phyloP scores from a whole-genome alignment of 2,797 vertebrate genomes.

The Schizopygopsis malacanthus region DNA sequence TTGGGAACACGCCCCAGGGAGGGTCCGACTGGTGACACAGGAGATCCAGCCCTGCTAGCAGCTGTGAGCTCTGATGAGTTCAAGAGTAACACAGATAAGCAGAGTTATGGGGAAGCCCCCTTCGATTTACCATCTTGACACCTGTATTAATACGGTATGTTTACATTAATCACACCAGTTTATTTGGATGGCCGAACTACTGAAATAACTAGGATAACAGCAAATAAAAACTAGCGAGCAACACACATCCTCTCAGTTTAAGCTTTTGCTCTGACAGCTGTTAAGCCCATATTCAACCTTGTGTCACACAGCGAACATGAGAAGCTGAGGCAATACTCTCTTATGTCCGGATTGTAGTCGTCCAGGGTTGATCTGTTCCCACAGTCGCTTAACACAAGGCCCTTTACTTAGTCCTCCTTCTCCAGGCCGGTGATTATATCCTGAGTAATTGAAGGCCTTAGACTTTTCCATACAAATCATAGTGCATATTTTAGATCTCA shows the following conservation, averaged over 20 bases:
- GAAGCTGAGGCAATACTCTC: slow-evolving; percentile 45
- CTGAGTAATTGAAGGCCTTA: slow-evolving; percentile 79
- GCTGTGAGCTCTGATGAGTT: slow-evolving; percentile 45
- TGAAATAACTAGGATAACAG: slow-evolving; percentile 5
- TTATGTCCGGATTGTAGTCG: slow-evolving; percentile 43
- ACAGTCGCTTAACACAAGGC: slow-evolving; percentile 39
- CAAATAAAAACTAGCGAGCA: not conserved
- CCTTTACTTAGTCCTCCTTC: slow-evolving; percentile 39
- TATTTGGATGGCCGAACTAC: not conserved
- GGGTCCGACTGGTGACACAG: slow-evolving; percentile 17
- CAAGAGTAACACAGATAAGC: slow-evolving; percentile 40
- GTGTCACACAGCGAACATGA: slow-evolving; percentile 37
- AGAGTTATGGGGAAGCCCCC: slow-evolving; percentile 35
- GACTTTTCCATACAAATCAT: slow-evolving; percentile 70
- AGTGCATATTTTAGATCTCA: slow-evolving; percentile 73
- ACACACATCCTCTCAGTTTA: slow-evolving; percentile 3
- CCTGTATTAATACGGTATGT: slow-evolving; percentile 16
- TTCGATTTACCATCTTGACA: slow-evolving; percentile 25
- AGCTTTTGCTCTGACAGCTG: slow-evolving; percentile 31
- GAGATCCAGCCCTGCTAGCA: slow-evolving; percentile 38
- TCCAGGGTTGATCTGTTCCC: slow-evolving; percentile 42
- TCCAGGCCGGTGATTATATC: slow-evolving; percentile 72
- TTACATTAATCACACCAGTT: slow-evolving; percentile 29
- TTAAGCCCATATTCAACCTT: slow-evolving; percentile 36
- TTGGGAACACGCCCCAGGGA: slow-evolving; percentile 45